Base-by-base conservation (phyloP, 2,888 invertebrate genomes). In the Caenorhabditis sp. region DNA sequence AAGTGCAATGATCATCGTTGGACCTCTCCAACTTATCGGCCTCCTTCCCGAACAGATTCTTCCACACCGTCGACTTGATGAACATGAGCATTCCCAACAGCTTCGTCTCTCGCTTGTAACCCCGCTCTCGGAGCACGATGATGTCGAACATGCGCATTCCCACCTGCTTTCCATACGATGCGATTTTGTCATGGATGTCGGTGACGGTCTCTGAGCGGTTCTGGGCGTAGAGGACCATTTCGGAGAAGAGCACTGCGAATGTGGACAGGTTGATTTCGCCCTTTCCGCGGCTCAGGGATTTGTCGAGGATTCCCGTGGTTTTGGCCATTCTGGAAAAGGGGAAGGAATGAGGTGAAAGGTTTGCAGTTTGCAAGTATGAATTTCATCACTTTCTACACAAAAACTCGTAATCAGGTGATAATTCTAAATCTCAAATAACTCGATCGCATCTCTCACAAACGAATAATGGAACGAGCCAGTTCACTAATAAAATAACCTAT, bases 1-100 rank as follows among this genome's bases (percentile, higher is more conserved):
- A 99, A 0, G 97, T 98, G 86, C 96, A 95, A 92, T 98, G 97
- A 94, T 99, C 98, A 93, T 99, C 98, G 93, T 98, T 98, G 3
- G 98, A 97, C 93, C 98, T 97, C 92, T 99, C 99, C 86, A 99
- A 93, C 92, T 98, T 98, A 92, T 99, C 99, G 41, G 98, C 98
- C 94, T 99, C 99, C 92, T 96, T 96, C 1, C 98, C 98, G 94
- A 98, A 99, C 24, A 99, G 93, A 70, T 96, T 96, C 95, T 98
- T 98, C 99, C 99, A 99, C 19, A 99, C 94, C 0, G 96, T 96
- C 22, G 86, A 96, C 93, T 98, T 98, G 1, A 99, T 95, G 93
- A 98, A 98, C 8, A 98, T 94, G 12, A 99, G 93, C 94, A 98
- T 97, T 72, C 87, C 87, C 0, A 98, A 94, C 6, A 99, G 93